Conservation (phyloP, 2,888 invertebrate species). For the Chrysopilus asiliformis region DNA sequence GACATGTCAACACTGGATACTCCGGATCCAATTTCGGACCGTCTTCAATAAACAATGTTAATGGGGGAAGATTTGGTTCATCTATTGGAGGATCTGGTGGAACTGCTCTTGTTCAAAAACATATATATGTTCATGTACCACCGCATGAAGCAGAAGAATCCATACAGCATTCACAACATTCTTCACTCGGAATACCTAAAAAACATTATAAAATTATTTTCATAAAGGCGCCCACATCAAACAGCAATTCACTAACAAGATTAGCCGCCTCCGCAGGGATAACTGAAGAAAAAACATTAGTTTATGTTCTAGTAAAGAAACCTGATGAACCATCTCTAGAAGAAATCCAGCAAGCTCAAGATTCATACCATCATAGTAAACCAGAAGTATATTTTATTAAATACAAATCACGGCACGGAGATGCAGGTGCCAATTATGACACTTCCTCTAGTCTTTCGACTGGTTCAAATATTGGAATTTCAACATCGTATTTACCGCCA, state of each 20-base stretch:
- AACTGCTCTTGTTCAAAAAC: slow-evolving; percentile 59
- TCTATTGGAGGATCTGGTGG: slow-evolving; percentile 24
- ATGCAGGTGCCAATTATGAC: too few species aligned
- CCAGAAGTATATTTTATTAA: slow-evolving; percentile 59
- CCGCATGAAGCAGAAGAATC: slow-evolving; percentile 64
- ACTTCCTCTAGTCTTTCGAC: too few species aligned
- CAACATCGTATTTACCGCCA: too few species aligned
- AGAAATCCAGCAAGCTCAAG: slow-evolving; percentile 46
- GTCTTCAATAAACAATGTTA: not conserved
- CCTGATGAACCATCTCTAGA: slow-evolving; percentile 51
- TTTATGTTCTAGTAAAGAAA: slow-evolving; percentile 56
- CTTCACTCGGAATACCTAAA: slow-evolving; percentile 46
- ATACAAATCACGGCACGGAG: slow-evolving; percentile 47
- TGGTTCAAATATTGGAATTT: too few species aligned
- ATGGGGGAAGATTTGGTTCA: slow-evolving; percentile 1
- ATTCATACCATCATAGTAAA: slow-evolving; percentile 44
- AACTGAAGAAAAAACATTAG: slow-evolving; percentile 50
- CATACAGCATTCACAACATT: slow-evolving; percentile 34
- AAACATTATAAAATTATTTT: slow-evolving; percentile 64
- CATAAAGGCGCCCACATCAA: slow-evolving; percentile 52
- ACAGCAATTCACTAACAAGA: slow-evolving; percentile 27
- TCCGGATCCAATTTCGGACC: not conserved
- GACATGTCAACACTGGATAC: not conserved
- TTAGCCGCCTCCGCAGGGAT: slow-evolving; percentile 1
- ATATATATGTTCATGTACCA: slow-evolving; percentile 77